Conservation (phyloP, 2,888 invertebrate genomes). For the Urechis unicinctus region DNA sequence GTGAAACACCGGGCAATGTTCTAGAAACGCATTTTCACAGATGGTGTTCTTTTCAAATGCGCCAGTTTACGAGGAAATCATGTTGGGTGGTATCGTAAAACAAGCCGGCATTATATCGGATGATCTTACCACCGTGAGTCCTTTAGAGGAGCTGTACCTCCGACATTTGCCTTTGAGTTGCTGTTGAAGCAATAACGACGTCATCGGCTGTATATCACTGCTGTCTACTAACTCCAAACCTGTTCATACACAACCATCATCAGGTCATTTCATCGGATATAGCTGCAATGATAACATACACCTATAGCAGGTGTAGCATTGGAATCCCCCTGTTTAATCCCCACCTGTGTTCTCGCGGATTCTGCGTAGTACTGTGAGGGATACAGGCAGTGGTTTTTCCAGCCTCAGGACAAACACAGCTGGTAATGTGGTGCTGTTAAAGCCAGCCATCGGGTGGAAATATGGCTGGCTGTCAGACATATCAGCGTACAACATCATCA, state of each 20-base stretch:
- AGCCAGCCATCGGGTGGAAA: slow-evolving; percentile 71
- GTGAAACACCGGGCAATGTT: too few relatives aligned
- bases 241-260: slow-evolving; percentile 4
- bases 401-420: slow-evolving; percentile 82
- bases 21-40: too few relatives aligned
- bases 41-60: too few relatives aligned
- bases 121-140: slow-evolving; percentile 3
- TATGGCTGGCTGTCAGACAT: slow-evolving; percentile 61
- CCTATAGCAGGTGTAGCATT: too few relatives aligned
- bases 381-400: slow-evolving; percentile 80
- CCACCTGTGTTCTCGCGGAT: slow-evolving; percentile 57
- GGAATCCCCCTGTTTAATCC: too few relatives aligned
- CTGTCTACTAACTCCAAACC: slow-evolving; percentile 11
- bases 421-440: slow-evolving; percentile 83
- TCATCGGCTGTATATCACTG: slow-evolving; percentile 1
- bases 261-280: too few relatives aligned
- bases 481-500: neutral
- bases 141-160: neutral
- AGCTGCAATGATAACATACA: too few relatives aligned
- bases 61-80: too few relatives aligned
- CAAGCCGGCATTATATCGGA: neutral
- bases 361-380: slow-evolving; percentile 66
- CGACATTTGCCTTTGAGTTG: neutral
- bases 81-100: too few relatives aligned
- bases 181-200: slow-evolving; percentile 3